These are phyloP conservation scores for Chymomyza fuscimana DNA, from an alignment of 2,888 invertebrate genomes.

Conservation along the genomic window DNA sequence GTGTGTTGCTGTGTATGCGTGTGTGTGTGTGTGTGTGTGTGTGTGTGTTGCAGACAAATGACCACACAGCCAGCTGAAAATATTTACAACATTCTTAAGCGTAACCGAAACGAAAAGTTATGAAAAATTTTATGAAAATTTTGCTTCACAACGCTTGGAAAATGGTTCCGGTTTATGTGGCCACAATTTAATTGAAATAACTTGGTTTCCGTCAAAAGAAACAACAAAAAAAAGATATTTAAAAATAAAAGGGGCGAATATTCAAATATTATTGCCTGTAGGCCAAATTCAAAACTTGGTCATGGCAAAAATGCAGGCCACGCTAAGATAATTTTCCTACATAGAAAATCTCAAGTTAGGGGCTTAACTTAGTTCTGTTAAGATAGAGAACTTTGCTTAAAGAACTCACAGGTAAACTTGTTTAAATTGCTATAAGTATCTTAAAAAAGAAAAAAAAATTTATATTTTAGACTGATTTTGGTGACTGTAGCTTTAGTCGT, in stretches of 20 bases:
- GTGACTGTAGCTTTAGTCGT: too few relatives aligned
- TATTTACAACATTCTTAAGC: slow-evolving; percentile 68
- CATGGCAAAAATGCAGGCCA: neutral
- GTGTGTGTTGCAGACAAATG: slow-evolving; percentile 40
- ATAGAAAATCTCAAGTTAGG: too few relatives aligned
- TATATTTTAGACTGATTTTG: too few relatives aligned
- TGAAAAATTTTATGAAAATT: slow-evolving; percentile 70
- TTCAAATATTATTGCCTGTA: neutral
- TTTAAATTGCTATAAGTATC: too few relatives aligned
- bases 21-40: slow-evolving; percentile 14
- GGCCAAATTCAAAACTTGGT: neutral
- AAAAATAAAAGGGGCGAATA: neutral
- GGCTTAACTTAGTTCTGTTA: too few relatives aligned
- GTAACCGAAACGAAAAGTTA: slow-evolving; percentile 70
- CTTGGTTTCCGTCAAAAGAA: slow-evolving; percentile 27
- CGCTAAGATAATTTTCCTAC: neutral
- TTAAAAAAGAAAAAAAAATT: too few relatives aligned
- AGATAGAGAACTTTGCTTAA: too few relatives aligned
- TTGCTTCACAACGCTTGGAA: slow-evolving; percentile 12
- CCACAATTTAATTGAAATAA: slow-evolving; percentile 66
- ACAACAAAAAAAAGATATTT: neutral
- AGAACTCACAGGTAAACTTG: too few relatives aligned
- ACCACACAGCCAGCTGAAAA: slow-evolving; percentile 62
- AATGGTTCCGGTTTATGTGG: slow-evolving; percentile 30
- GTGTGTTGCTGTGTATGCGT: slow-evolving; percentile 5